Conservation (phyloP, 23 tunicate species). For the Styela plicata region DNA sequence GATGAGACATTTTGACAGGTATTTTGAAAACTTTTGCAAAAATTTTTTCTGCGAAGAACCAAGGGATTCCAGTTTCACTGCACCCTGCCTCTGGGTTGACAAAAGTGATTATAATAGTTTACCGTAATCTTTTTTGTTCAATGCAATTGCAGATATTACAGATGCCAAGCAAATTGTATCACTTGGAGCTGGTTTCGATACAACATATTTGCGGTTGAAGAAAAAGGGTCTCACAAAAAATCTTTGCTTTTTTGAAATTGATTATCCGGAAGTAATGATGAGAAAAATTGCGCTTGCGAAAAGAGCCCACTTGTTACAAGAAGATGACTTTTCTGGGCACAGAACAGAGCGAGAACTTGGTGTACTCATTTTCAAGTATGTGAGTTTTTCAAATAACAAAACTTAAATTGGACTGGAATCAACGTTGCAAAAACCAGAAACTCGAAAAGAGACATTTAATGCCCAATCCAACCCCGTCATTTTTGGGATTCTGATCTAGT, state of each 20-base stretch:
- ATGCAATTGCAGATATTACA: not conserved
- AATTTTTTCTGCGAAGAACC: not conserved
- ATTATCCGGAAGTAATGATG: slow-evolving; percentile 63
- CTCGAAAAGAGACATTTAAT: no score
- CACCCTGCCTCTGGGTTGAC: no score
- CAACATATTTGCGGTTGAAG: slow-evolving; percentile 55
- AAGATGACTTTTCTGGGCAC: not conserved
- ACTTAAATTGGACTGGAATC: no score
- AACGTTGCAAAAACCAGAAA: no score
- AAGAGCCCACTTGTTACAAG: not conserved
- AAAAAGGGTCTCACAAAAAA: not conserved
- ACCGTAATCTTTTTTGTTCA: not conserved
- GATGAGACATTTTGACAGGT: no score
- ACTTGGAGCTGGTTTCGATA: slow-evolving; percentile 91
- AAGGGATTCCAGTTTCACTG: no score
- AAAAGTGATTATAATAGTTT: not conserved
- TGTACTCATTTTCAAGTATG: not conserved
- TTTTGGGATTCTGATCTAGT: no score
- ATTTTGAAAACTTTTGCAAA: not conserved
- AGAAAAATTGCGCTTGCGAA: slow-evolving; percentile 54
- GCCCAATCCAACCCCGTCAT: no score
- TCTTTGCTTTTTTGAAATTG: slow-evolving; percentile 54
- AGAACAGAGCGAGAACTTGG: not conserved
- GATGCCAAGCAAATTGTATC: slow-evolving; percentile 63
- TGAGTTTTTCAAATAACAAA: no score